Evolutionary conservation across 1,140 invertebrate genomes (phyloP).

Genomic region (Ladona fulva): DNA sequence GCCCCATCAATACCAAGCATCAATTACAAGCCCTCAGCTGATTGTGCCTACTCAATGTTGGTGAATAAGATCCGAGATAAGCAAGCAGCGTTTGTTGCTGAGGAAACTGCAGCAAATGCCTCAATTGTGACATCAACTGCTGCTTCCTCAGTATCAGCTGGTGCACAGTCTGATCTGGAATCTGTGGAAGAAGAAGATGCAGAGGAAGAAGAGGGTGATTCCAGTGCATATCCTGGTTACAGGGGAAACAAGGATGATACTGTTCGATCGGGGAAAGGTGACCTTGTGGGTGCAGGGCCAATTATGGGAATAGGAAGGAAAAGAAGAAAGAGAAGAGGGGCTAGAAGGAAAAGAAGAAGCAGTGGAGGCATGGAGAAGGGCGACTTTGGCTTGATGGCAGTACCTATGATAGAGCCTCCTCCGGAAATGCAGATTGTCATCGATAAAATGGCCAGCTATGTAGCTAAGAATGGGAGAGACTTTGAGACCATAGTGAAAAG

Average conservation of each 20-base stretch:
- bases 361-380: background rate
- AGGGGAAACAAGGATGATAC: too few species aligned
- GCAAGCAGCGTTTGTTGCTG: slow-evolving; percentile 26
- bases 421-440: slow-evolving; percentile 78
- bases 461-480: slow-evolving; percentile 84
- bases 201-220: background rate
- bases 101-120: slow-evolving; percentile 32
- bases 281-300: background rate
- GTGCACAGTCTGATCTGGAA: background rate
- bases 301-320: background rate
- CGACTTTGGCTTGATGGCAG: background rate
- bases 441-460: slow-evolving; percentile 92
- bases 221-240: background rate
- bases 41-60: slow-evolving; percentile 76
- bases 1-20: slow-evolving; percentile 57
- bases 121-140: background rate
- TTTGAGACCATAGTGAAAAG: slow-evolving; percentile 82
- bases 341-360: slow-evolving; percentile 14
- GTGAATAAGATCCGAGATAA: slow-evolving; percentile 68
- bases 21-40: slow-evolving; percentile 66
- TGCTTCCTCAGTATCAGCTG: background rate
- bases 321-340: background rate
- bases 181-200: background rate
- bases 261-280: background rate
- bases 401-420: slow-evolving; percentile 41